A percentile compares a stretch with the other conserved stretches of the same genome.
Evolutionary conservation across 1,140 invertebrate genomes (phyloP).

Genomic region (Drosophila auraria): DNA sequence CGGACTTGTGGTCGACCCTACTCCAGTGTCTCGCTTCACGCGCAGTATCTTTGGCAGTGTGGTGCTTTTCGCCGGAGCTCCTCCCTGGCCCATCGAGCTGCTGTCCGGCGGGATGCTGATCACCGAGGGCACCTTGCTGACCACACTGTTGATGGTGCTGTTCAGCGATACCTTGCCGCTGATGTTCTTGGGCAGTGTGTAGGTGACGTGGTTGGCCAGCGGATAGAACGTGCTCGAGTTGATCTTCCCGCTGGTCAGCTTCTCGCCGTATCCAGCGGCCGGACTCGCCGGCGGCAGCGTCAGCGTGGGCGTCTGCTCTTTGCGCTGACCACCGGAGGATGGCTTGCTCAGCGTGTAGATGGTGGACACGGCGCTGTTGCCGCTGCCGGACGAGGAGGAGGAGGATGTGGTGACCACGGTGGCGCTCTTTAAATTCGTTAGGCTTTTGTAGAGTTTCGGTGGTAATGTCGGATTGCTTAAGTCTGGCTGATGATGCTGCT

Average conservation of each 20-base stretch:
- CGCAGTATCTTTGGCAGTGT: constrained; percentile 63
- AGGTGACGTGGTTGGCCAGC: constrained; percentile 81
- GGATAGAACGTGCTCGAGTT: constrained; percentile 84
- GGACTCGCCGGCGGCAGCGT: constrained; percentile 70
- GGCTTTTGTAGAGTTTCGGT: constrained; percentile 85
- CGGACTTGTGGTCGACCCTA: constrained; percentile 26
- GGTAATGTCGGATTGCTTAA: constrained; percentile 83
- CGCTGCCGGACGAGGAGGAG: constrained; percentile 39
- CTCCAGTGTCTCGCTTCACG: constrained; percentile 39
- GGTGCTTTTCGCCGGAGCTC: constrained; percentile 39
- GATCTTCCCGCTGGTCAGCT: constrained; percentile 70
- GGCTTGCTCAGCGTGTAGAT: constrained; percentile 77
- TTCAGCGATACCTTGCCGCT: constrained; percentile 82
- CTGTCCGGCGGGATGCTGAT: constrained; percentile 77
- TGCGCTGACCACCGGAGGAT: constrained; percentile 50
- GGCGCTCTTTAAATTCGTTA: constrained; percentile 83
- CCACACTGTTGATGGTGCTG: constrained; percentile 82
- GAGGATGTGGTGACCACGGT: constrained; percentile 49
- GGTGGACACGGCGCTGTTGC: constrained; percentile 68
- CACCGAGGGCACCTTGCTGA: constrained; percentile 84
- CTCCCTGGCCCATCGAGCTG: constrained; percentile 28
- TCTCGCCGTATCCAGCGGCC: constrained; percentile 48
- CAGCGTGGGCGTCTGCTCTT: constrained; percentile 68
- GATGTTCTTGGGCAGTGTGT: constrained; percentile 83
- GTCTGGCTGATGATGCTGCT: constrained; percentile 53